Evolutionary conservation across 2,797 vertebrate species (phyloP).

Genomic region (Potorous gilbertii): DNA sequence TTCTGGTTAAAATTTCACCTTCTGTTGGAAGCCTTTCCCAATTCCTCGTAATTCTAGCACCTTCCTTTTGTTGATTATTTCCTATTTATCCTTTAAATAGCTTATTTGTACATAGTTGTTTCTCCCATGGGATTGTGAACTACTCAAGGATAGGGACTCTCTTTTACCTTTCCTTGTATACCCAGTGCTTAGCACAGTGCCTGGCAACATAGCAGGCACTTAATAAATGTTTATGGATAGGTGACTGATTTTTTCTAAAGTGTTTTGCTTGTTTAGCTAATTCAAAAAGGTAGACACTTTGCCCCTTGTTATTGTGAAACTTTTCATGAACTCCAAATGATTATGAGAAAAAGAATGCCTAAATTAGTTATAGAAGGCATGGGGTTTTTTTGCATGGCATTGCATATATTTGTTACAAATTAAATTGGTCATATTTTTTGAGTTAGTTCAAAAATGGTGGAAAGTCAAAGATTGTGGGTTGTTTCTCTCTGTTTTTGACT

Average conservation of each 20-base stretch:
- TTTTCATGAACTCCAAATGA: slow-evolving; percentile 49
- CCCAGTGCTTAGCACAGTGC: neutral
- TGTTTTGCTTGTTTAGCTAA: slow-evolving; percentile 20
- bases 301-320: slow-evolving; percentile 19
- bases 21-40: neutral
- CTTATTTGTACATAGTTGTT: no score
- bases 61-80: no score
- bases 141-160: neutral
- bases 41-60: neutral
- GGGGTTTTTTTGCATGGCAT: slow-evolving; percentile 9
- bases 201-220: neutral
- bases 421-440: neutral
- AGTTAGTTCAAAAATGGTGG: neutral
- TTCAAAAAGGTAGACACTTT: neutral
- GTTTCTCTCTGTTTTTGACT: neutral
- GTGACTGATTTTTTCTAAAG: neutral
- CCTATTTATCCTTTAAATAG: no score
- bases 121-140: neutral
- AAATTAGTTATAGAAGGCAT: slow-evolving; percentile 8
- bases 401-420: neutral
- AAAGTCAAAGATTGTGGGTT: neutral
- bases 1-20: neutral
- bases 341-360: slow-evolving; percentile 34
- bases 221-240: neutral
- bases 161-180: neutral